These are phyloP conservation scores for Odontomachus brunneus DNA, from an alignment of 1,140 invertebrate species.

Conservation along the genomic window DNA sequence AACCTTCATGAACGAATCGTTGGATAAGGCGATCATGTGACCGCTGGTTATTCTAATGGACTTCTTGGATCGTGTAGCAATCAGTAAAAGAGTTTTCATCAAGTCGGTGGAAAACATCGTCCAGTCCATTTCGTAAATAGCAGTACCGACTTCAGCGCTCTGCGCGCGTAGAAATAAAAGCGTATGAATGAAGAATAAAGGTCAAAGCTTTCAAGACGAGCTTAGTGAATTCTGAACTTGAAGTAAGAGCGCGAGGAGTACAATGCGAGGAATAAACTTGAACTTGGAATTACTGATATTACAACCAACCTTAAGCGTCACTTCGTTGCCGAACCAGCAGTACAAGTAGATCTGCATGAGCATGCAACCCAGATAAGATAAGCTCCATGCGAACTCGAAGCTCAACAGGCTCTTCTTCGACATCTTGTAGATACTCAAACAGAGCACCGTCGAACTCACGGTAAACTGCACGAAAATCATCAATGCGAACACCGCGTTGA, in stretches of 20 bases:
- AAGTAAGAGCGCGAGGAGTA: not conserved
- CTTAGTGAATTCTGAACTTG: not conserved
- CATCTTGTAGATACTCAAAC: constrained; percentile 63
- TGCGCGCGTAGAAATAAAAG: constrained; percentile 26
- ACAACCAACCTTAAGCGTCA: constrained; percentile 84
- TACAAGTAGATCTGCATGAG: constrained; percentile 84
- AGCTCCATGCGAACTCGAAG: constrained; percentile 72
- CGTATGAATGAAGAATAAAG: no score
- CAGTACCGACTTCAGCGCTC: constrained; percentile 64
- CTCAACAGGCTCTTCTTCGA: constrained; percentile 80
- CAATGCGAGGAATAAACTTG: not conserved
- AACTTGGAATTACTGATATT: not conserved
- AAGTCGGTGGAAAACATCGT: constrained; percentile 43
- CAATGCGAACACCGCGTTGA: constrained; percentile 61
- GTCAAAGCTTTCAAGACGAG: not conserved
- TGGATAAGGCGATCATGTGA: constrained; percentile 67
- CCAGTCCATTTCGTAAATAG: constrained; percentile 77
- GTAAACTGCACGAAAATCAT: constrained; percentile 70
- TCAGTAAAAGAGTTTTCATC: constrained; percentile 63
- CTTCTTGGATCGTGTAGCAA: constrained; percentile 65
- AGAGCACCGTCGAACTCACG: constrained; percentile 66
- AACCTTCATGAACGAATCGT: constrained; percentile 72
- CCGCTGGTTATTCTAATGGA: constrained; percentile 68
- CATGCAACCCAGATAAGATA: constrained; percentile 68
- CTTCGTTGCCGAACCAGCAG: constrained; percentile 87